A percentile compares a stretch with the other conserved stretches of the same genome.
phyloP scores from a whole-genome alignment of 64 coral and sea anemone genomes.

The Orbicella faveolata region DNA sequence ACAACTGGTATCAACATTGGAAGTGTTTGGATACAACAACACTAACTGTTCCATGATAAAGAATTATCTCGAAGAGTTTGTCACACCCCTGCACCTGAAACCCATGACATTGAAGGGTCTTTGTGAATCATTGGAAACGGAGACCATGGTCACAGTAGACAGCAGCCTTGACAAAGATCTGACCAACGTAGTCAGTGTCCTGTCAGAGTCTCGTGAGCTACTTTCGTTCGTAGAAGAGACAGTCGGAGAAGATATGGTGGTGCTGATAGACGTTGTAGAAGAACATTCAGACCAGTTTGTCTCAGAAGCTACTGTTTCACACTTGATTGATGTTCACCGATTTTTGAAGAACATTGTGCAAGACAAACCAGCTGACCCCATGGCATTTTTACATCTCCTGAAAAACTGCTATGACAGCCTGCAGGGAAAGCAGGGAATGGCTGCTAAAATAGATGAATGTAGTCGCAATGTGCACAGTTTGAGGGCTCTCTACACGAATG shows the following conservation, averaged over 20 bases:
- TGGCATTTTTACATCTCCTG: conserved; percentile 45
- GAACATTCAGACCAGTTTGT: conserved; percentile 91
- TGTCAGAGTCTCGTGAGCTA: conserved; percentile 58
- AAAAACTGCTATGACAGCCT: conserved; percentile 12
- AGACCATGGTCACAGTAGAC: conserved; percentile 8
- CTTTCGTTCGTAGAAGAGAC: conserved; percentile 70
- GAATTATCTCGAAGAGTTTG: not conserved
- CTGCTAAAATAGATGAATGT: conserved; percentile 78
- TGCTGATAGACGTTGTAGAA: conserved; percentile 90
- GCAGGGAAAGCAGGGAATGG: conserved; percentile 53
- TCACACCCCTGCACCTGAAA: not conserved
- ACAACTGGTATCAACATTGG: conserved; percentile 7
- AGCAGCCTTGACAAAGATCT: conserved; percentile 38
- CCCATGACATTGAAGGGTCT: not conserved
- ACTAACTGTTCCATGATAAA: too few relatives aligned
- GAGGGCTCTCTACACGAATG: conserved; percentile 70
- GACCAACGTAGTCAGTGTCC: conserved; percentile 12
- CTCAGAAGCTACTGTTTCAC: conserved; percentile 69
- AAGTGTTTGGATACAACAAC: conserved; percentile 29
- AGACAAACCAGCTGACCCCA: conserved; percentile 22
- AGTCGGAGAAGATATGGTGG: conserved; percentile 71
- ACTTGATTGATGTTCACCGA: conserved; percentile 90
- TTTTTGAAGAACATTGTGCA: conserved; percentile 60
- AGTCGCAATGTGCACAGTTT: conserved; percentile 87
- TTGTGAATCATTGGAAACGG: not conserved